Evolutionary conservation across 1,140 invertebrate species (phyloP).

Genomic region (Drosophila kepulauana): DNA sequence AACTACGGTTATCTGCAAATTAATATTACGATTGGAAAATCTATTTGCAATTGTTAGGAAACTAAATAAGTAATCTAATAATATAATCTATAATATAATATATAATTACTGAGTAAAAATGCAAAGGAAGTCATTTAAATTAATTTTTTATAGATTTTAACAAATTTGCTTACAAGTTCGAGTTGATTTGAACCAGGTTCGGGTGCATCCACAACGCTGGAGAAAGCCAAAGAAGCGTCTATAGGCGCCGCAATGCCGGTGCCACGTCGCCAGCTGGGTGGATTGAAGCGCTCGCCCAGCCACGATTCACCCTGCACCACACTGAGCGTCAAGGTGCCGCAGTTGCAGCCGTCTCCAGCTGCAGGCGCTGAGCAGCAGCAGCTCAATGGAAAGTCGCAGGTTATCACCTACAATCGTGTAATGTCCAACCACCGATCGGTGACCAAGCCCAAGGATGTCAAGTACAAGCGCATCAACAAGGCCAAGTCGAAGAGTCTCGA

Average conservation of each 20-base stretch:
- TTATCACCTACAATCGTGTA: conserved; percentile 93
- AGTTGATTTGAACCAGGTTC: too few relatives aligned
- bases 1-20: neutral
- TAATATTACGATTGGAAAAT: too few relatives aligned
- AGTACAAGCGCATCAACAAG: conserved; percentile 95
- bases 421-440: conserved; percentile 96
- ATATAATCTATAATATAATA: too few relatives aligned
- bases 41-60: too few relatives aligned
- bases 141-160: too few relatives aligned
- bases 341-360: conserved; percentile 47
- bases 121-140: too few relatives aligned
- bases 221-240: conserved; percentile 70
- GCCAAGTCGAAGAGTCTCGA: conserved; percentile 95
- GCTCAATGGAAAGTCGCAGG: conserved; percentile 86
- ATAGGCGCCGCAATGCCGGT: conserved; percentile 40
- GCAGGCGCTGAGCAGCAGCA: conserved; percentile 45
- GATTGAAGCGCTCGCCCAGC: conserved; percentile 66
- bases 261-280: conserved; percentile 62
- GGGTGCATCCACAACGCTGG: conserved; percentile 32
- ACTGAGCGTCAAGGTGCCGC: conserved; percentile 68
- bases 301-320: conserved; percentile 72
- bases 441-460: conserved; percentile 95
- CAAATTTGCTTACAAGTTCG: too few relatives aligned
- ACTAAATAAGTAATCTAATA: too few relatives aligned
- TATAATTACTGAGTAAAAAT: too few relatives aligned